Base-by-base conservation (phyloP, 2,888 invertebrate genomes). In the Germaria angustata region DNA sequence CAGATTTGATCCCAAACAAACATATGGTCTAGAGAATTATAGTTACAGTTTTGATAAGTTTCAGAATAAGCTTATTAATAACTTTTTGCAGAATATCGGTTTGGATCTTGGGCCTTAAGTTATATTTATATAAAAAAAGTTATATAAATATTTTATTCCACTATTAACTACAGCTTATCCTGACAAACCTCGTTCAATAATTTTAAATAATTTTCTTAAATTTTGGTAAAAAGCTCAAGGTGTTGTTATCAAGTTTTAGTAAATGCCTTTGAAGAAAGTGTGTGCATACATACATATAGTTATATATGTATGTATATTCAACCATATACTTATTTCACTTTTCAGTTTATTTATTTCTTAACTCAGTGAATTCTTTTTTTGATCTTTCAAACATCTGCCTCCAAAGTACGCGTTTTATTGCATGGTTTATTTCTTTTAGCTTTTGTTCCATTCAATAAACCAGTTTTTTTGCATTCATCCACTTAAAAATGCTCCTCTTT, bases 391-490 rank as follows among this genome's bases (percentile, higher is more conserved):
- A 75, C 81, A 81, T 69, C 81, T 81, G 81, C 73, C 78, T 77
- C 78, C 81, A 81, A 81, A 81, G 61, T 68, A 69, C 73, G 69
- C 73, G 51, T 75, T 69, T 75, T 59, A 73, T 75, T 69, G 36
- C 57, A 49, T 65, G 49, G 32, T 34, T 15, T 15, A 24, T 65
- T 28, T 44, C 22, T 1, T 44, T 7, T 41, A 63, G 63, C 32
- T 24, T 75, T 53, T 63, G 32, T 22, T 32, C 15, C 20, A 17
- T 22, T 63, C 11, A 36, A 15, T 15, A 63, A 73, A 81, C 81
- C 81, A 71, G 81, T 71, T 80, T 32, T 32, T 17, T 71, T 53
- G 66, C 39, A 34, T 75, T 65, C 53, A 65, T 72, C 46, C 49
- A 41, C 41, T 32, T 15, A 59, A 24, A 69, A 51, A 1, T 75